Evolutionary conservation across 92 coral and sea anemone genomes (phyloP).

Genomic region (Epizoanthus stellaris): DNA sequence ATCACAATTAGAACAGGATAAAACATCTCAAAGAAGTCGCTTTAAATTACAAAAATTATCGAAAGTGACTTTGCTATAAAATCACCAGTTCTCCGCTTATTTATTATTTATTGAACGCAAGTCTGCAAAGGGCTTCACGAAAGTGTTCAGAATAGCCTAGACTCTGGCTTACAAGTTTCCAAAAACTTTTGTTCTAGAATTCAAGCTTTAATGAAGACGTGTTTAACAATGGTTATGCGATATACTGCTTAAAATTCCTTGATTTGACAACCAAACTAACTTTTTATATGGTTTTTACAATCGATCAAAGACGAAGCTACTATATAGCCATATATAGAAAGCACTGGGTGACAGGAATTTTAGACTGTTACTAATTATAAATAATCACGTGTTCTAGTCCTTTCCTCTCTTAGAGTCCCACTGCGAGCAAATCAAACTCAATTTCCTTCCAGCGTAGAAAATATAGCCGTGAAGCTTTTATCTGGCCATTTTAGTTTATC

Average conservation of each 20-base stretch:
- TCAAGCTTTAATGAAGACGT: background rate
- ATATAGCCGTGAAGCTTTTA: background rate
- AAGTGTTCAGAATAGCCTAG: background rate
- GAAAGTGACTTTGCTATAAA: background rate
- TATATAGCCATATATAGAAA: background rate
- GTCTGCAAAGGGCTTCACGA: background rate
- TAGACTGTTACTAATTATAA: background rate
- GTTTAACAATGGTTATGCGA: background rate
- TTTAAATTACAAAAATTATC: background rate
- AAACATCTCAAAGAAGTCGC: constrained; percentile 1
- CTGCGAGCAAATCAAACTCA: background rate
- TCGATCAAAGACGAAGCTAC: too few relatives aligned
- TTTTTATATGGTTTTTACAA: too few relatives aligned
- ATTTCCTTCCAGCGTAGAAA: background rate
- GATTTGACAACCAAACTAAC: too few relatives aligned
- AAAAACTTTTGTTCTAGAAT: background rate
- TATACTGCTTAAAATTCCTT: background rate
- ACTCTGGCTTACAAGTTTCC: background rate
- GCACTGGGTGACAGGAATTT: background rate
- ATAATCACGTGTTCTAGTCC: background rate
- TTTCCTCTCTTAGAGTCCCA: background rate
- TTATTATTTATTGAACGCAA: constrained; percentile 15
- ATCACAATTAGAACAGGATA: background rate
- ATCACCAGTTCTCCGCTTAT: background rate
- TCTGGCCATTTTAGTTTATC: background rate